Conservation (phyloP, 2,797 vertebrate species). For the Glossophaga mutica region DNA sequence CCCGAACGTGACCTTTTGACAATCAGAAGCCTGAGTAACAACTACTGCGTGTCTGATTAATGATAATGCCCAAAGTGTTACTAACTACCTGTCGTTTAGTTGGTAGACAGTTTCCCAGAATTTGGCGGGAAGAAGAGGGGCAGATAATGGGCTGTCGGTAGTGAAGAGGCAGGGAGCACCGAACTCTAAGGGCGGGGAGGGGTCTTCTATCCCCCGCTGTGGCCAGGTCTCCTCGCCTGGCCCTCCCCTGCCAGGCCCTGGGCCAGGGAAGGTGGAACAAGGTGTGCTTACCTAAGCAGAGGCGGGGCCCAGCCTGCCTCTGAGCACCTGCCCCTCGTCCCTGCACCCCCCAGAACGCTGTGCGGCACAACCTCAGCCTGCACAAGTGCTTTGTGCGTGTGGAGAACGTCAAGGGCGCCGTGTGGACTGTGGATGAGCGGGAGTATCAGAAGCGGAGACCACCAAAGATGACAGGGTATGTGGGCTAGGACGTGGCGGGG, state of each 20-base stretch:
- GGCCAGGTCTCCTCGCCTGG: accelerated
- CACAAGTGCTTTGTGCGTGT: conserved; percentile 99
- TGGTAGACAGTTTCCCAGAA: not conserved
- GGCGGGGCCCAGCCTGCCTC: not conserved
- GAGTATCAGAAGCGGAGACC: conserved; percentile 99
- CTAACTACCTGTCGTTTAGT: no score
- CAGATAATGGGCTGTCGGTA: accelerated
- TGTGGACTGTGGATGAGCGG: conserved; percentile 98
- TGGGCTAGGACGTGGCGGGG: not conserved
- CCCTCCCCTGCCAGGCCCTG: not conserved
- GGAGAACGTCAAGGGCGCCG: conserved; percentile 98
- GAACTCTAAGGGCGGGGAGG: accelerated
- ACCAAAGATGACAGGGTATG: conserved; percentile 98
- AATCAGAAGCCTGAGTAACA: not conserved
- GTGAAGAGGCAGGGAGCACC: accelerated
- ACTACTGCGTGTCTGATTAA: accelerated
- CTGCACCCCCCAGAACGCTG: conserved; percentile 89
- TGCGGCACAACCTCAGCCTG: conserved; percentile 99
- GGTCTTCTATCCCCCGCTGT: not conserved
- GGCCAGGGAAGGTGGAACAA: not conserved
- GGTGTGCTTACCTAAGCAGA: not conserved
- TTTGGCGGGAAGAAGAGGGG: not conserved
- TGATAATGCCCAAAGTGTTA: not conserved
- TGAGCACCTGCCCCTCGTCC: not conserved
- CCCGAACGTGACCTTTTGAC: not conserved